phyloP scores from a whole-genome alignment of 2,113 vertebrate species.

The Callocephalon fimbriatum region DNA sequence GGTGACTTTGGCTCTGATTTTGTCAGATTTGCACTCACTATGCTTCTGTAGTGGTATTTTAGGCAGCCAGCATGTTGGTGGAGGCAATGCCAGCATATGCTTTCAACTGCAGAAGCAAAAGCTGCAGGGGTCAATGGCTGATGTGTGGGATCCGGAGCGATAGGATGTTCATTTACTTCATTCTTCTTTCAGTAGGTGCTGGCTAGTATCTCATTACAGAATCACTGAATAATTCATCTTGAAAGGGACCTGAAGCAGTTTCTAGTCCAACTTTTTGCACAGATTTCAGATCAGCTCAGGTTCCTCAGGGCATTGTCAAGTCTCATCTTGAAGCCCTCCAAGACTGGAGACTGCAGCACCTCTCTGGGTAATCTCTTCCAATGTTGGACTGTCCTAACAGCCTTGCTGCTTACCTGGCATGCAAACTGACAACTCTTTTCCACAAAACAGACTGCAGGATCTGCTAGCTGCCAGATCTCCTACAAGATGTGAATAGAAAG shows the following conservation, averaged over 20 bases:
- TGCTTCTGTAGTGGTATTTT: background rate
- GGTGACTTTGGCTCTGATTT: background rate
- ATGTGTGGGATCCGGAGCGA: background rate
- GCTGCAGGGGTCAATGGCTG: background rate
- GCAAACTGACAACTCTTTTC: background rate
- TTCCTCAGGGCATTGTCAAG: background rate
- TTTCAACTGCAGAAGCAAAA: background rate
- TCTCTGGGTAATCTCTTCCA: background rate
- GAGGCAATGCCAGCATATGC: background rate
- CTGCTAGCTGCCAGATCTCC: background rate
- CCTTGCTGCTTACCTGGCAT: background rate
- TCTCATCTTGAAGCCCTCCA: background rate
- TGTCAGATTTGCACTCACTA: background rate
- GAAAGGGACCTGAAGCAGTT: background rate
- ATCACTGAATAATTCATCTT: background rate
- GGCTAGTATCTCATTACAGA: background rate
- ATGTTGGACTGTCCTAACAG: rapidly evolving
- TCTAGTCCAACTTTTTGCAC: background rate
- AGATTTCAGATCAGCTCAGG: background rate
- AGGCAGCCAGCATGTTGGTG: background rate
- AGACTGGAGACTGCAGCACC: background rate
- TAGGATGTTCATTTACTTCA: background rate
- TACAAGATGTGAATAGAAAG: background rate
- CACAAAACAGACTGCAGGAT: background rate
- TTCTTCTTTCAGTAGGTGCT: background rate